Evolutionary conservation across 2,888 invertebrate species (phyloP), one percentile per base, ranked within the genome.

Genomic region (Pecten maximus): DNA sequence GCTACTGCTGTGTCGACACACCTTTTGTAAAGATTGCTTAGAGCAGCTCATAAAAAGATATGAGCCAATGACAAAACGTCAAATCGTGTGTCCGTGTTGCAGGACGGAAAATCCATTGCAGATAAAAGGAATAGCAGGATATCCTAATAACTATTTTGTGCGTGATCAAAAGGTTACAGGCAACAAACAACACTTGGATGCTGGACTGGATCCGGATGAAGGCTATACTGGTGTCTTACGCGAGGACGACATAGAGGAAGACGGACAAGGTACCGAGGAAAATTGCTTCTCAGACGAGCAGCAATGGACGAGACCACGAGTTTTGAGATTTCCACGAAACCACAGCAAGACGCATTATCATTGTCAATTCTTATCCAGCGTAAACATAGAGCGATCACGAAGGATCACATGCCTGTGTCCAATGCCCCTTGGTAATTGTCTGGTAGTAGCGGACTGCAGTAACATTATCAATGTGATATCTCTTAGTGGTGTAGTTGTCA

Each of bases 1-100:
- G 28, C 91, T 92, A 3, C 87, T 93, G 44, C 93, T 92, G 19
- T 93, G 93, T 88, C 89, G 92, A 15, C 93, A 93, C 86, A 92
- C 93, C 19, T 93, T 93, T 89, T 93, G 93, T 87, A 91, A 88
- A 6, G 54, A 23, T 12, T 93, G 93, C 87, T 90, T 93, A 8
- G 91, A 90, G 8, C 87, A 88, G 28, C 93, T 92, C 60, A 91
- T 92, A 16, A 88, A 86, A 40, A 91, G 35, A 3, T 6, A 19
- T 12, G 28, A 74, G 6, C 74, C 35, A 28, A 74, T 8, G 10
- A 35, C 10, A 28, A 74, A 35, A 28, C 12, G 35, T 23, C 35
- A 74, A 8, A 12, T 74, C 6, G 10, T 12, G 6, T 74, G 74
- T 35, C 74, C 74, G 0, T 74, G 19, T 19, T 74, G 74, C 74